Evolutionary conservation across 2,888 invertebrate species (phyloP).

Genomic region (Rhagophthalmus giganteus): DNA sequence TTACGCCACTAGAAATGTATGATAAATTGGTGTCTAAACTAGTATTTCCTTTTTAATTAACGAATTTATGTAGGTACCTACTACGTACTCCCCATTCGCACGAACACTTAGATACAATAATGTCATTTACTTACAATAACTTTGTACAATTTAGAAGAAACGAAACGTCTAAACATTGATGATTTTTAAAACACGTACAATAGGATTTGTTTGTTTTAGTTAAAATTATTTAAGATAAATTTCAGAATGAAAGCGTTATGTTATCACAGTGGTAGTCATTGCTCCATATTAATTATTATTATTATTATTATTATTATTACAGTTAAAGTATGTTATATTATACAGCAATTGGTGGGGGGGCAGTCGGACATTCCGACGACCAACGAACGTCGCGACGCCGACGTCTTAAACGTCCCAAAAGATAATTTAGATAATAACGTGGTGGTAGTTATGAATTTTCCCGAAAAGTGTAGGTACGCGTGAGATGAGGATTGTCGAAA

Average conservation of each 20-base stretch:
- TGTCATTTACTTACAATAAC: slow-evolving; percentile 23
- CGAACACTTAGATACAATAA: slow-evolving; percentile 30
- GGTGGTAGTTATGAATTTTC: slow-evolving; percentile 20
- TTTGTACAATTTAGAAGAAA: slow-evolving; percentile 40
- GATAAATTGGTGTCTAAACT: slow-evolving; percentile 46
- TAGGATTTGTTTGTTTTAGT: slow-evolving; percentile 48
- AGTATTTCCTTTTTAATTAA: slow-evolving; percentile 62
- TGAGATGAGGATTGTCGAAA: slow-evolving; percentile 43
- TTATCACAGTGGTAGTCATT: slow-evolving; percentile 59
- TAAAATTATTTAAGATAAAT: slow-evolving; percentile 53
- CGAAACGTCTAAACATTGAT: slow-evolving; percentile 49
- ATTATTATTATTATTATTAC: no score
- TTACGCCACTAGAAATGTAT: slow-evolving; percentile 27
- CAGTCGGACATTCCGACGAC: slow-evolving; percentile 7
- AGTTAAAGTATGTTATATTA: slow-evolving; percentile 25
- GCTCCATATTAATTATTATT: slow-evolving; percentile 52
- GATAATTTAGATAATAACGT: slow-evolving; percentile 21
- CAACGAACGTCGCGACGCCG: slow-evolving; percentile 12
- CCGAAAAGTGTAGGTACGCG: slow-evolving; percentile 32
- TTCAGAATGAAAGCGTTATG: slow-evolving; percentile 58
- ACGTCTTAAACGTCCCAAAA: slow-evolving; percentile 15
- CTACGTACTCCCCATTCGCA: slow-evolving; percentile 63
- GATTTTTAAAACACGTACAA: slow-evolving; percentile 48
- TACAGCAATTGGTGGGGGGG: slow-evolving; percentile 22
- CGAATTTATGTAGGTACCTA: slow-evolving; percentile 75